Base-by-base conservation (phyloP, 1,140 invertebrate species). In the Pogonomyrmex barbatus region DNA sequence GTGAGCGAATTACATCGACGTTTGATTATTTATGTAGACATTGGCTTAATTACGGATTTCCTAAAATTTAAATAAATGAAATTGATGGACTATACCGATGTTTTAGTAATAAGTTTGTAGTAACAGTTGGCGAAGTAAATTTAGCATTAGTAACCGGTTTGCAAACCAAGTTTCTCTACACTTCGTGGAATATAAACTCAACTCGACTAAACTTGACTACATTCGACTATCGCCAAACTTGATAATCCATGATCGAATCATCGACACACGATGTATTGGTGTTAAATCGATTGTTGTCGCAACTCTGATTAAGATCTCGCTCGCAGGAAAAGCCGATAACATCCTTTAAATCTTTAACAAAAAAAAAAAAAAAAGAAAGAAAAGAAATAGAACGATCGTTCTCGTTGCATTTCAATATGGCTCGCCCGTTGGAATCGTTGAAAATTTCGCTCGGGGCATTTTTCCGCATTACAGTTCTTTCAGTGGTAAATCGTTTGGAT, bases 401-500 rank as follows among this genome's bases (percentile, higher is more conserved):
- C 62, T 73, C 73, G 73, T 77, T 73, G 86, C 67, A 67, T 68
- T 76, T 79, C 52, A 47, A 14, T 73, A 58, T 12, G 70, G 70
- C 47, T n/a, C 33, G 33, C 17, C 50, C 8, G 33, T 56, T 45
- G 56, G 45, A 60, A 63, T 63, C 42, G 76, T 52, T 68, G 58
- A 65, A 58, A 79, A 76, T 65, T 78, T 84, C 42, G 65, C 62
- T 52, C 42, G 2, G 33, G 30, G 56, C 75, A 90, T 90, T 90
- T 90, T 86, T 90, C 89, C 45, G 78, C 73, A 86, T 90, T 90
- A 90, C 67, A 54, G 77, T 86, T 88, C 77, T 84, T 88, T 90
- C 73, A 60, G 67, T 47, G 39, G 89, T 88, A 90, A 90, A 90
- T 90, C 77, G 87, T 33, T 24, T 67, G 87, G 50, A 90, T 90